A percentile compares a stretch with the other conserved stretches of the same genome.
Evolutionary conservation across 2,888 invertebrate species (phyloP).

Genomic region (Pycnomerus fuliginosus): DNA sequence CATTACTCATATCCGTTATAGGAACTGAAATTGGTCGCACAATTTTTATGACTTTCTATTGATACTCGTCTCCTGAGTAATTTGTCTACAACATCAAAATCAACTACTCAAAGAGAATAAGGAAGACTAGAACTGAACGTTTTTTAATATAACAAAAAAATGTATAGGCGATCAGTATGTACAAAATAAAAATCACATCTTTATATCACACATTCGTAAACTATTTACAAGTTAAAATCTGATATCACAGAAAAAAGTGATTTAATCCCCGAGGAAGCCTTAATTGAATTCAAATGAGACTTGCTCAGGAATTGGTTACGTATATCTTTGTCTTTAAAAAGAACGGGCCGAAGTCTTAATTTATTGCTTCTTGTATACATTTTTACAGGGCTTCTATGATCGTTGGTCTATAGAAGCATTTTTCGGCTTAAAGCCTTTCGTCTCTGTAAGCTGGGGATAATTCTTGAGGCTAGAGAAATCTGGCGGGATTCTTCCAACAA

Average conservation of each 20-base stretch:
- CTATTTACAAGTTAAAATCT: conserved; percentile 13
- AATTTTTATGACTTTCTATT: too few species aligned
- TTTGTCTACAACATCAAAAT: conserved; percentile 3
- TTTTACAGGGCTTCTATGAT: conserved; percentile 10
- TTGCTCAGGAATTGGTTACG: conserved; percentile 16
- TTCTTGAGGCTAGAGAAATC: conserved; percentile 53
- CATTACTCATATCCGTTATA: too few species aligned
- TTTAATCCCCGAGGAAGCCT: conserved; percentile 10
- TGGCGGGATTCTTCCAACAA: conserved; percentile 69
- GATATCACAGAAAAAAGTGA: conserved; percentile 26
- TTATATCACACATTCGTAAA: conserved; percentile 24
- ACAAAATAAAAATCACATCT: conserved; percentile 24
- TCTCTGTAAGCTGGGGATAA: conserved; percentile 40
- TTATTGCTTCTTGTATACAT: conserved; percentile 37
- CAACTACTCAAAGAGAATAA: not conserved
- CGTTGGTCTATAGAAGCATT: conserved; percentile 6
- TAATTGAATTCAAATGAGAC: too few species aligned
- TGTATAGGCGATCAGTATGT: conserved; percentile 21
- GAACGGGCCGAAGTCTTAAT: conserved; percentile 30
- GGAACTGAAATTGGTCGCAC: conserved; percentile 1
- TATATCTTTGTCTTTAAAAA: conserved; percentile 15
- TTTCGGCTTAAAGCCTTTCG: conserved; percentile 44
- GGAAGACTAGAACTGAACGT: conserved; percentile 1
- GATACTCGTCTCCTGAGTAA: too few species aligned
- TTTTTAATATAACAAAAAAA: not conserved